phyloP scores from a whole-genome alignment of 2,113 vertebrate genomes.

The Myanophis thanlyinensis region DNA sequence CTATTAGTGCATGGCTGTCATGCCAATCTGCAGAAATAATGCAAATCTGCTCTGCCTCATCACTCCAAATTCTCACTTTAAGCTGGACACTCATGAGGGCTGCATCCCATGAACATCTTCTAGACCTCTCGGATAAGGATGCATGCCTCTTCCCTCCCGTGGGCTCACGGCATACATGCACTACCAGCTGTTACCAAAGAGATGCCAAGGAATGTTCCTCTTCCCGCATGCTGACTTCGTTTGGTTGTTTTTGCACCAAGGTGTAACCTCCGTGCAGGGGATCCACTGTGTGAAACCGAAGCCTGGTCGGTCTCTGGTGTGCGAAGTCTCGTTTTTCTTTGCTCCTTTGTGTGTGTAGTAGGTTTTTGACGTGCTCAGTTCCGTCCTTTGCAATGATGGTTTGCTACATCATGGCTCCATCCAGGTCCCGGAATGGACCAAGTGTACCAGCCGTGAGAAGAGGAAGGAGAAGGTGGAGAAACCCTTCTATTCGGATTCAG shows the following conservation, averaged over 20 bases:
- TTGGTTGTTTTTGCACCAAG: neutral
- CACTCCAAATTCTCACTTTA: neutral
- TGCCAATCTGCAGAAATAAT: neutral
- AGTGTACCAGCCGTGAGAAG: conserved; percentile 93
- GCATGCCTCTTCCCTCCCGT: neutral
- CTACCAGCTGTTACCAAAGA: neutral
- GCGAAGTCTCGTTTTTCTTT: neutral
- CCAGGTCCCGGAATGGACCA: conserved; percentile 98
- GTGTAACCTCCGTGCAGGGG: neutral
- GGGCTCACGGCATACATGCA: neutral
- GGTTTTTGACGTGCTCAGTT: neutral
- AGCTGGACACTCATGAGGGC: neutral
- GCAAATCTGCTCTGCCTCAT: neutral
- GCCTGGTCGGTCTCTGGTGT: accelerated
- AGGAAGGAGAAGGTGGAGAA: conserved; percentile 97
- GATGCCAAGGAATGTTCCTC: neutral
- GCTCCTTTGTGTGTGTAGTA: neutral
- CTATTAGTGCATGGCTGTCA: too few relatives aligned
- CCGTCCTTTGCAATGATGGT: neutral
- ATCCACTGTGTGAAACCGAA: too few relatives aligned
- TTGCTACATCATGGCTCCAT: neutral
- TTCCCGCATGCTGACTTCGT: neutral
- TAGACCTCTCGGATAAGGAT: neutral
- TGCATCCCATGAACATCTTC: neutral
- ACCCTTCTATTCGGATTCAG: conserved; percentile 96